phyloP scores from a whole-genome alignment of 2,113 vertebrate species.

The Cygnus buccinator region DNA sequence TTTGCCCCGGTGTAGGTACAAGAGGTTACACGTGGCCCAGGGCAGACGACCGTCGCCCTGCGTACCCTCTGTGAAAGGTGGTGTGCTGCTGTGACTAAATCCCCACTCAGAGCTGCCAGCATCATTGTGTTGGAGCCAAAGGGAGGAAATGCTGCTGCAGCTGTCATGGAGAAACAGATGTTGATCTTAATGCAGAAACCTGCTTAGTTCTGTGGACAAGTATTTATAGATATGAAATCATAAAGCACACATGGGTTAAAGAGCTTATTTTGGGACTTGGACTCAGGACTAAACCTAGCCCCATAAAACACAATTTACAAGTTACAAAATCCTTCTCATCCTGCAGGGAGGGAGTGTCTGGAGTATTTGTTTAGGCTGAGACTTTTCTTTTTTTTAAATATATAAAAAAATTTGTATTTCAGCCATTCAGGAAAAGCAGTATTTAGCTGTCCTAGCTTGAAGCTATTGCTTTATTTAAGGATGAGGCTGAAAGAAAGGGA shows the following conservation, averaged over 20 bases:
- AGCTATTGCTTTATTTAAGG: background rate
- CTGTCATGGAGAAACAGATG: background rate
- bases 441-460: background rate
- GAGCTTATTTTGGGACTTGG: background rate
- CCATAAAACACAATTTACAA: conserved; percentile 23
- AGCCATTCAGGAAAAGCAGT: conserved; percentile 1
- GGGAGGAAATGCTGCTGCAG: background rate
- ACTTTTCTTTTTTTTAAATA: background rate
- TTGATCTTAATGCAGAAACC: background rate
- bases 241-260: conserved; percentile 18
- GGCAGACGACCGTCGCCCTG: accelerated
- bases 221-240: conserved; percentile 42
- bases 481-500: background rate
- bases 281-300: background rate
- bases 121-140: background rate
- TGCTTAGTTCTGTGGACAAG: background rate
- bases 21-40: accelerated
- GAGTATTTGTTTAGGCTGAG: conserved; percentile 9
- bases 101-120: accelerated
- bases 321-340: background rate
- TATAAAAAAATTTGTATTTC: background rate
- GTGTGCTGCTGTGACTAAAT: background rate
- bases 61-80: accelerated
- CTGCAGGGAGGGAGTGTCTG: background rate
- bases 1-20: background rate